Evolutionary conservation across 1,140 invertebrate species (phyloP).

Genomic region (Bradysia coprophila): DNA sequence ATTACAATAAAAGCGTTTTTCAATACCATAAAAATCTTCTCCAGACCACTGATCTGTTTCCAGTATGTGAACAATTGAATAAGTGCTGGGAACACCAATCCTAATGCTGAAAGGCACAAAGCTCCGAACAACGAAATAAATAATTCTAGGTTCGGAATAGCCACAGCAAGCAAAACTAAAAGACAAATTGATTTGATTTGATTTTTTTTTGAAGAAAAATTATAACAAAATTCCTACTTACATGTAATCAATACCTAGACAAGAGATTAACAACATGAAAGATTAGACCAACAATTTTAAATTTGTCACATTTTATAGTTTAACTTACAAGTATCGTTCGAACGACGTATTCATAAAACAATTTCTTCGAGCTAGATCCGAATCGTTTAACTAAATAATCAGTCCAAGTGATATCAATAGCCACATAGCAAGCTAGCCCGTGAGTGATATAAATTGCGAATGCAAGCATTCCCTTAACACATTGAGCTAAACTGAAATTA

Average conservation of each 20-base stretch:
- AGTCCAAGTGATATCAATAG: conserved; percentile 71
- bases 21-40: conserved; percentile 23
- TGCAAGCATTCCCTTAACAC: conserved; percentile 53
- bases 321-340: no score
- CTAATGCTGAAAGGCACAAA: conserved; percentile 62
- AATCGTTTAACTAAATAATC: conserved; percentile 28
- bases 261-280: no score
- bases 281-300: no score
- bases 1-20: conserved; percentile 54
- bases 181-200: conserved; percentile 5
- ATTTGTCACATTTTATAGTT: no score
- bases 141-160: conserved; percentile 64
- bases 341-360: conserved; percentile 45
- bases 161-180: conserved; percentile 56
- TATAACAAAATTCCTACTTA: conserved; percentile 30
- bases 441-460: conserved; percentile 64
- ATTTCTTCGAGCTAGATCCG: conserved; percentile 19
- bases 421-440: conserved; percentile 70
- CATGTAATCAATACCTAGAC: conserved; percentile 54
- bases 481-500: conserved; percentile 37
- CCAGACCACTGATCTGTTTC: conserved; percentile 3
- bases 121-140: conserved; percentile 85
- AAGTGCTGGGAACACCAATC: conserved; percentile 65
- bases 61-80: neutral
- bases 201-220: neutral